Base-by-base conservation (phyloP, 2,797 vertebrate species). In the Nyctibius grandis region DNA sequence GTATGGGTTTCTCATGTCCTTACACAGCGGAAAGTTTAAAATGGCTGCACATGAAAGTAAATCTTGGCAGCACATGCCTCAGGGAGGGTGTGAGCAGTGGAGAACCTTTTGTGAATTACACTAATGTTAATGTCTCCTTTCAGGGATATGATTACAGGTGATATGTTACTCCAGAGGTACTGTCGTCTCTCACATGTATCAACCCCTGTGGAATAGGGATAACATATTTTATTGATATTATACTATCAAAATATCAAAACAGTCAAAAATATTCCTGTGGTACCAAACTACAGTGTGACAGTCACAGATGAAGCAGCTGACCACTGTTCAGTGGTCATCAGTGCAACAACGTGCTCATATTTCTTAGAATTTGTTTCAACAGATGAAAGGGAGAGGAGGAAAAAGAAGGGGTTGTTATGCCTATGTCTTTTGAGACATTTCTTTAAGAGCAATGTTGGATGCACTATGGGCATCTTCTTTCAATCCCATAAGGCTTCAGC, bases 261-360 rank as follows among this genome's bases (percentile, higher is more conserved):
- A 19, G 48, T 7, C 12, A 68, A 25, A 92, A 83, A 42, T 12
- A 10, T 25, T 64, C 47, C 33, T 63, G 2, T 42, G 15, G 11
- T 60, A 47, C 12, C 9, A 59, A 82, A 83, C 0, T 42, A 15
- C 31, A 61, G 11, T 2, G 4, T 28, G 40, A 54, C 12, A 79
- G 25, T 12, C 33, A 36, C 5, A 51, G 31, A 44, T 9, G 54
- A 69, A 73, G n/a, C 19, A 73, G 31, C 2, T 5, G 28, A 51
- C 33, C 18, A 2, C 18, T 60, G 31, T 25, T 85, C 29, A 12
- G 2, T 47, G 14, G 16, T 59, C 72, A 56, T 23, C 44, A 72
- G 34, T 15, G 15, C 51, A 81, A 68, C 16, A 59, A 33, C 2
- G 2, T 0, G 0, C 1, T 2, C 2, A 6, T 57, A 26, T 57